These are phyloP conservation scores for Apteryx owenii DNA, from an alignment of 2,113 vertebrate genomes.

Conservation along the genomic window DNA sequence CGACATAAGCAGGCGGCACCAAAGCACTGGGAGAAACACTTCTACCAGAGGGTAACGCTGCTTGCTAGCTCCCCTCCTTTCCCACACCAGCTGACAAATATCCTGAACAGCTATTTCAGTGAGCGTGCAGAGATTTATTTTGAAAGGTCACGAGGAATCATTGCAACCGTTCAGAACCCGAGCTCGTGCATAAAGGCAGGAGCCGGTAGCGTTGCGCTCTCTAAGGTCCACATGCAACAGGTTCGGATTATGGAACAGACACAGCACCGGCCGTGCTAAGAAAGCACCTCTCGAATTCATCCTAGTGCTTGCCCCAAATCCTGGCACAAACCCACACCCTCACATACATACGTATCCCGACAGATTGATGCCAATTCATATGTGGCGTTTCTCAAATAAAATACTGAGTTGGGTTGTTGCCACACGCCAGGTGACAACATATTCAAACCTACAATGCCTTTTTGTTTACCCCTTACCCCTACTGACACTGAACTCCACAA, in stretches of 20 bases:
- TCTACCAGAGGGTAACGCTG: neutral
- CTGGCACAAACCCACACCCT: neutral
- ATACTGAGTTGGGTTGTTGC: neutral
- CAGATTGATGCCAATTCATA: neutral
- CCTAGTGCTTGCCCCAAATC: neutral
- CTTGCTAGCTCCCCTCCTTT: neutral
- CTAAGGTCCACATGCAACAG: neutral
- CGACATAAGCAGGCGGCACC: neutral
- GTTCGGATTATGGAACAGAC: neutral
- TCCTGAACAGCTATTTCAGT: neutral
- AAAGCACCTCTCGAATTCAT: neutral
- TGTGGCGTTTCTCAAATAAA: neutral
- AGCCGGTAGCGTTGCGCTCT: fast-evolving
- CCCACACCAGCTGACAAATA: neutral
- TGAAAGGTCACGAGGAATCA: neutral
- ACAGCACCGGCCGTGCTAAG: neutral
- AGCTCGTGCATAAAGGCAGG: fast-evolving
- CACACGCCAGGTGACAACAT: neutral
- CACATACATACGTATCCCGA: neutral
- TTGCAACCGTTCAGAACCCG: neutral
- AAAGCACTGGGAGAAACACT: neutral
- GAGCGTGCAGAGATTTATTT: neutral
- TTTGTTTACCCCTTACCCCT: neutral
- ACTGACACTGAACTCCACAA: neutral
- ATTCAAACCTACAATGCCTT: neutral